Evolutionary conservation across 2,797 vertebrate species (phyloP), one percentile per base, ranked within the genome.

Genomic region (Acanthurus leucopareius): DNA sequence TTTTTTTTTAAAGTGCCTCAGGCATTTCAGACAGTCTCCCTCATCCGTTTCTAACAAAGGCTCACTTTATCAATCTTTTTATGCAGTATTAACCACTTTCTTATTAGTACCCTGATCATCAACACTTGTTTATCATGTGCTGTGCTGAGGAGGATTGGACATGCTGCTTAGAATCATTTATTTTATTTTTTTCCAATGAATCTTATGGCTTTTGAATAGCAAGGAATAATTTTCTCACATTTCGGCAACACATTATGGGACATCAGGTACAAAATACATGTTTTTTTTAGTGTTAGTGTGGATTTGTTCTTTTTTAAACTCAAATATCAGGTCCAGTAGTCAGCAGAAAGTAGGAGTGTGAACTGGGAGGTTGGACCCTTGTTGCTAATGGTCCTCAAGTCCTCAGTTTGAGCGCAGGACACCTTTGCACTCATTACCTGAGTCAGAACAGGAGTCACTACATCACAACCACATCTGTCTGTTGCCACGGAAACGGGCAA

Each of bases 401-500:
- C 38, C 3, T 53, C 22, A 64, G 15, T 58, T 51, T 56, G 25
- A 80, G 54, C 35, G 19, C 80, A 70, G 74, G 65, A 76, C 69
- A 82, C 65, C 44, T 84, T 69, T 6, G 3, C 59, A 87, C 68
- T 86, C 76, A 73, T 86, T 80, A 84, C 79, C 80, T 80, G 74
- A 87, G 75, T 78, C 66, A 70, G 66, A 85, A 68, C 69, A 69
- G 60, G 20, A 85, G 68, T 79, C 69, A 75, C 73, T 66, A 53
- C 82, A 68, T 79, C 81, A 71, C 69, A 70, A 60, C 74, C 52
- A 76, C 19, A 51, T 81, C 63, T 65, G 84, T 90, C 88, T 89
- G 88, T 89, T 87, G 73, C 85, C 86, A 86, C 45, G 74, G 88
- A 82, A 90, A 89, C 70, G 20, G 44, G 54, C 45, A 75, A 80